phyloP scores from a whole-genome alignment of 1,140 invertebrate genomes.

The Parasteatoda tepidariorum region DNA sequence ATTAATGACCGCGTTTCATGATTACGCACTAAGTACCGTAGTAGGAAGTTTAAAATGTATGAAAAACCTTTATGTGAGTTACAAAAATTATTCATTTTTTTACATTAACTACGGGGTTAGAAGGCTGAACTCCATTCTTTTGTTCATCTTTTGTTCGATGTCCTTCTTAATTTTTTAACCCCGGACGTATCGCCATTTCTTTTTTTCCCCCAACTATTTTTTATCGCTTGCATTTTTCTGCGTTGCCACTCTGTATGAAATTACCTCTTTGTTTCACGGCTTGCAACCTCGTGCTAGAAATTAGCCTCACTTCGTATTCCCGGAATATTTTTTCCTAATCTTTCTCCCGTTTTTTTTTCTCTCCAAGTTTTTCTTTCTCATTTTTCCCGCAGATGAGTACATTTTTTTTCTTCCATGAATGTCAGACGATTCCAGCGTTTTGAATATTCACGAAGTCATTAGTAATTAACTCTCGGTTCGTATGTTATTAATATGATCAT shows the following conservation, averaged over 20 bases:
- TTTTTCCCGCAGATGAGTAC: background rate
- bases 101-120: slow-evolving; percentile 58
- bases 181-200: slow-evolving; percentile 40
- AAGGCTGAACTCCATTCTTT: slow-evolving; percentile 35
- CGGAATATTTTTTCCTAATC: slow-evolving; percentile 1
- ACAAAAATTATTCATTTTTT: slow-evolving; percentile 61
- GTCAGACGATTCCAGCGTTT: background rate
- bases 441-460: slow-evolving; percentile 59
- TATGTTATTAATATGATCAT: slow-evolving; percentile 52
- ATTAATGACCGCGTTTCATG: slow-evolving; percentile 50
- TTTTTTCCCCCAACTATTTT: slow-evolving; percentile 9
- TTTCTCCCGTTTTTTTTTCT: slow-evolving; percentile 6
- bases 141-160: slow-evolving; percentile 39
- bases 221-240: background rate
- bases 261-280: slow-evolving; percentile 59
- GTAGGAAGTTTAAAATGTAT: slow-evolving; percentile 60
- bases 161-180: slow-evolving; percentile 56
- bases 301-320: slow-evolving; percentile 31
- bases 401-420: background rate
- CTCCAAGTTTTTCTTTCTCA: background rate
- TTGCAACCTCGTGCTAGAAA: slow-evolving; percentile 48
- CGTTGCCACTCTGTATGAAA: slow-evolving; percentile 32
- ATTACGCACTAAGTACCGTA: slow-evolving; percentile 55
- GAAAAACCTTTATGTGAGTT: slow-evolving; percentile 57
- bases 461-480: slow-evolving; percentile 45